These are phyloP conservation scores for Oreotrochilus melanogaster DNA, from an alignment of 2,113 vertebrate species.

Conservation along the genomic window DNA sequence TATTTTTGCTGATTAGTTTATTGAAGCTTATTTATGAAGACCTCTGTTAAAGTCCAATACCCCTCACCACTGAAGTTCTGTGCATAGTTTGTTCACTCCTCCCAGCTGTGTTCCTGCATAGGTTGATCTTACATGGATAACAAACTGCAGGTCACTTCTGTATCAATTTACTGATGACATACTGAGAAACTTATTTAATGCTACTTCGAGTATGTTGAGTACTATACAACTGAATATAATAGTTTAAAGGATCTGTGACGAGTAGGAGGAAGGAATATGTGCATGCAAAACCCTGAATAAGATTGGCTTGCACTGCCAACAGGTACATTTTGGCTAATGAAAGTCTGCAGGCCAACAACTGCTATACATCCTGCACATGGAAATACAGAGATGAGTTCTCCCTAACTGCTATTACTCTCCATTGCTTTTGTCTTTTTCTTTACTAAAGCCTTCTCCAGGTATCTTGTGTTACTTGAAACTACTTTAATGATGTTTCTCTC, in stretches of 20 bases:
- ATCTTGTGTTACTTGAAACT: background rate
- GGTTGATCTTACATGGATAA: rapidly evolving
- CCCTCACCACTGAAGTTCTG: background rate
- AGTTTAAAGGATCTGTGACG: background rate
- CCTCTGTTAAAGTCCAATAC: background rate
- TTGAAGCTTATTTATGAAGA: background rate
- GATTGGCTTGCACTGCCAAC: background rate
- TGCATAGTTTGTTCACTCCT: background rate
- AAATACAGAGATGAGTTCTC: background rate
- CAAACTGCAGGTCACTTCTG: background rate
- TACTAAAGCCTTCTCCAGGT: background rate
- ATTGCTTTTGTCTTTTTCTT: background rate
- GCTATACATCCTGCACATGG: background rate
- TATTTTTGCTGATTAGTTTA: background rate
- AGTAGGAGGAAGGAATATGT: background rate
- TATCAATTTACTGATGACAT: background rate
- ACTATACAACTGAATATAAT: background rate
- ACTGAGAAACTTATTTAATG: background rate
- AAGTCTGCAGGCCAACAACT: background rate
- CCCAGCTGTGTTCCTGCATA: background rate
- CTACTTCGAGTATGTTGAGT: background rate
- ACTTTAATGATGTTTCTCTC: background rate
- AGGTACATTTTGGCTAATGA: background rate
- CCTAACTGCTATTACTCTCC: background rate
- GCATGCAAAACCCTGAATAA: background rate